Evolutionary conservation across 2,113 vertebrate genomes (phyloP).

Genomic region (Rana temporaria): DNA sequence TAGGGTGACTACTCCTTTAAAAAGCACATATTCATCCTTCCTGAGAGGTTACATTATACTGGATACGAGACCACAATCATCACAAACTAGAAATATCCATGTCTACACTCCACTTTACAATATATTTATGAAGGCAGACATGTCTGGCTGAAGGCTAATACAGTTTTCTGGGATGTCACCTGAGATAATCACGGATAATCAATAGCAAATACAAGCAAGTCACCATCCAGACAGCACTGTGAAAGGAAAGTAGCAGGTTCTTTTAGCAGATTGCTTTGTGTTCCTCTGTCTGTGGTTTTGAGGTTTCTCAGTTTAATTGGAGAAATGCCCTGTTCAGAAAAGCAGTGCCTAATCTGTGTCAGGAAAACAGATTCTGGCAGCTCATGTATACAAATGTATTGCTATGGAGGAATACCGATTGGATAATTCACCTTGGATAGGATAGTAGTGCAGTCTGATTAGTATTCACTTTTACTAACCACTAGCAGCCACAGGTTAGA

Average conservation of each 20-base stretch:
- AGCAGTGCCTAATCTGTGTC: slow-evolving; percentile 25
- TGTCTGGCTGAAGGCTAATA: slow-evolving; percentile 14
- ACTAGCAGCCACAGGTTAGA: background rate
- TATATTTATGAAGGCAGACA: slow-evolving; percentile 24
- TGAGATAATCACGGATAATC: slow-evolving; percentile 43
- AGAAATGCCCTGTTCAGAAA: slow-evolving; percentile 46
- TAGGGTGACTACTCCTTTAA: too few species aligned
- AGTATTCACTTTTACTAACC: too few species aligned
- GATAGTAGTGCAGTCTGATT: background rate
- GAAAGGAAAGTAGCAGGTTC: slow-evolving; percentile 6
- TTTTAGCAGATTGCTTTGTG: slow-evolving; percentile 27
- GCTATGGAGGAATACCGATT: slow-evolving; percentile 23
- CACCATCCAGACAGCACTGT: background rate
- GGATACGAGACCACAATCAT: background rate
- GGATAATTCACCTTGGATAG: background rate
- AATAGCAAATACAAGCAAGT: background rate
- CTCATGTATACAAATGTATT: background rate
- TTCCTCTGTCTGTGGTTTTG: slow-evolving; percentile 39
- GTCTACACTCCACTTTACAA: background rate
- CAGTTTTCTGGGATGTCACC: slow-evolving; percentile 21
- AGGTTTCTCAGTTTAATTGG: slow-evolving; percentile 38
- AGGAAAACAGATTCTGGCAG: slow-evolving; percentile 30
- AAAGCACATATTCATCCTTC: too few species aligned
- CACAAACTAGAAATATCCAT: background rate
- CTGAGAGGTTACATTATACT: too few species aligned